Base-by-base conservation (phyloP, 2,888 invertebrate species). In the Drosophila flavopinicola region DNA sequence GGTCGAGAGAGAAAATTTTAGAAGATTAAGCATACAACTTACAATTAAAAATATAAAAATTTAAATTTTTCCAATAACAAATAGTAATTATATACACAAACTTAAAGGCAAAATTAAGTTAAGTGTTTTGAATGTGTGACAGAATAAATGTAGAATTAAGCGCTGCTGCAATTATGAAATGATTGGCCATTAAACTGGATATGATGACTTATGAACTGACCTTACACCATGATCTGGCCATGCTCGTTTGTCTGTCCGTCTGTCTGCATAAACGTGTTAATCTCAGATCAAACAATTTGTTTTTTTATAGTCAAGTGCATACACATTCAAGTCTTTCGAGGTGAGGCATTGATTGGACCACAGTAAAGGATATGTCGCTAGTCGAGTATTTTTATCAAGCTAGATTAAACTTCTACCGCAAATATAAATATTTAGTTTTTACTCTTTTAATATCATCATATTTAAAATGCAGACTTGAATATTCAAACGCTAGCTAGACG, bases 151-250 rank as follows among this genome's bases (percentile, higher is more conserved):
- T n/a, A 17, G 5, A 44, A 30, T 6, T 1, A 25, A 41, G 20
- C 7, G 20, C 2, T 7, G 20, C 5, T 11, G 7, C 3, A 7
- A 20, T 23, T 20, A 38, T 38, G 2, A 11, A 38, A 11, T 9
- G 6, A n/a, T 30, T 44, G 20, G 3, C 11, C 15, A 11, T 9
- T 30, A 3, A 30, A 13, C 7, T 37, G 2, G 5, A 20, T 17
- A n/a, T 20, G 35, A 20, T 20, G 20, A 20, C n/a, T n/a, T n/a
- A n/a, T n/a, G 17, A n/a, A 20, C n/a, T 37, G 20, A 37, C n/a
- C 35, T 20, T 15, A 37, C 17, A 20, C 35, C 35, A 37, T 20
- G 44, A 30, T 11, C 20, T 44, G 27, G 42, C 9, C n/a, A 42
- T 11, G 27, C 15, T 27, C 27, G 27, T 7, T 4, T 15, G 7